Conservation (phyloP, 2,888 invertebrate genomes). For the Darwinula stevensoni region DNA sequence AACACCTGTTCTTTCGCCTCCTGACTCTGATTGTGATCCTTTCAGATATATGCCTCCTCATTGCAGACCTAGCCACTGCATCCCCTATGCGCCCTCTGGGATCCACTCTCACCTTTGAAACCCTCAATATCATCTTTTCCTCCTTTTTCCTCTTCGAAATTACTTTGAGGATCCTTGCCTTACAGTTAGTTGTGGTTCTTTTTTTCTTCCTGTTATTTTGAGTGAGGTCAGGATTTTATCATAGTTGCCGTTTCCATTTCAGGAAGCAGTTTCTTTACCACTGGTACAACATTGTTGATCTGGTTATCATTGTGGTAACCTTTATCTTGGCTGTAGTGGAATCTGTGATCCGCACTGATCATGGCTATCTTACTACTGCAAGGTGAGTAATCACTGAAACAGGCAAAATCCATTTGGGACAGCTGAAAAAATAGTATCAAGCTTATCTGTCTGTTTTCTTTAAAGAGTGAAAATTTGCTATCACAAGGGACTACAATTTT, state of each 20-base stretch:
- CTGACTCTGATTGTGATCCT: slow-evolving; percentile 10
- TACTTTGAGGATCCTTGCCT: slow-evolving; percentile 15
- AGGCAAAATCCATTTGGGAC: too few relatives aligned
- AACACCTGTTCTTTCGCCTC: slow-evolving; percentile 9
- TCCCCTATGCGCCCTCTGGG: not conserved
- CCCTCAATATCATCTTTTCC: slow-evolving; percentile 16
- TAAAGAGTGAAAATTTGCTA: slow-evolving; percentile 4
- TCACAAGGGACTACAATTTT: slow-evolving; percentile 3
- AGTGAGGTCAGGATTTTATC: too few relatives aligned
- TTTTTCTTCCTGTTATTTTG: too few relatives aligned
- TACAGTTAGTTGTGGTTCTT: slow-evolving; percentile 14
- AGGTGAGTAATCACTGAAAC: not conserved
- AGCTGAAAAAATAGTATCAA: too few relatives aligned
- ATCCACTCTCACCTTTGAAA: slow-evolving; percentile 12
- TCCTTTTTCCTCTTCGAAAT: slow-evolving; percentile 18
- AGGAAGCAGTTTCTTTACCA: slow-evolving; percentile 15
- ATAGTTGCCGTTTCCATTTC: too few relatives aligned
- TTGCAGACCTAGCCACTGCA: slow-evolving; percentile 8
- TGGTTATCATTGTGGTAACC: slow-evolving; percentile 17
- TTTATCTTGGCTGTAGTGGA: slow-evolving; percentile 17
- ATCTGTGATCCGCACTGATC: slow-evolving; percentile 8
- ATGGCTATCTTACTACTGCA: too few relatives aligned
- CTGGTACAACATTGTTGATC: slow-evolving; percentile 18
- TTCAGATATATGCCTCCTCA: slow-evolving; percentile 10
- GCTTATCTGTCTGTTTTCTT: too few relatives aligned